phyloP scores from a whole-genome alignment of 2,888 invertebrate genomes.

The Camptogramma bilineatum region DNA sequence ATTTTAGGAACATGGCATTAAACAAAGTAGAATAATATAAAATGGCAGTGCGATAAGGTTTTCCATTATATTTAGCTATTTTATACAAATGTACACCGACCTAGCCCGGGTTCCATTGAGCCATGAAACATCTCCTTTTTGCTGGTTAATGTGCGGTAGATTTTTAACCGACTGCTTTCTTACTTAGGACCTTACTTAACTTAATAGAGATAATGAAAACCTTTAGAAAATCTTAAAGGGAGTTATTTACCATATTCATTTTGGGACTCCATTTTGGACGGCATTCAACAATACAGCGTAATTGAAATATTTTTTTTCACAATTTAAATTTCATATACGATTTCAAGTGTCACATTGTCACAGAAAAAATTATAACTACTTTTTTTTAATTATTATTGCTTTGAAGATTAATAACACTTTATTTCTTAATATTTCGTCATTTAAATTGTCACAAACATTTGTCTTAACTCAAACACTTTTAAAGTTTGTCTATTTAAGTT shows the following conservation, averaged over 20 bases:
- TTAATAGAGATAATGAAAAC: no score
- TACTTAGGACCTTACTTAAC: no score
- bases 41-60: no score
- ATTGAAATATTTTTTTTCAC: background rate
- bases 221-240: background rate
- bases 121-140: no score
- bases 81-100: no score
- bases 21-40: no score
- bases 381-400: background rate
- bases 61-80: no score
- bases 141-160: no score
- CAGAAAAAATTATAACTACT: constrained; percentile 15
- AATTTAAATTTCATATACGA: background rate
- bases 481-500: background rate
- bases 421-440: background rate
- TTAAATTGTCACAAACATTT: constrained; percentile 17
- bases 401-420: no score
- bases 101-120: no score
- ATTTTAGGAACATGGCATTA: no score
- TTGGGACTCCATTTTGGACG: constrained; percentile 30
- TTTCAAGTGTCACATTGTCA: constrained; percentile 29
- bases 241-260: constrained; percentile 14
- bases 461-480: background rate
- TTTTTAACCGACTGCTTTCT: no score
- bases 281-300: constrained; percentile 10